Base-by-base conservation (phyloP, 2,113 vertebrate genomes). In the Brienomyrus longianalis region DNA sequence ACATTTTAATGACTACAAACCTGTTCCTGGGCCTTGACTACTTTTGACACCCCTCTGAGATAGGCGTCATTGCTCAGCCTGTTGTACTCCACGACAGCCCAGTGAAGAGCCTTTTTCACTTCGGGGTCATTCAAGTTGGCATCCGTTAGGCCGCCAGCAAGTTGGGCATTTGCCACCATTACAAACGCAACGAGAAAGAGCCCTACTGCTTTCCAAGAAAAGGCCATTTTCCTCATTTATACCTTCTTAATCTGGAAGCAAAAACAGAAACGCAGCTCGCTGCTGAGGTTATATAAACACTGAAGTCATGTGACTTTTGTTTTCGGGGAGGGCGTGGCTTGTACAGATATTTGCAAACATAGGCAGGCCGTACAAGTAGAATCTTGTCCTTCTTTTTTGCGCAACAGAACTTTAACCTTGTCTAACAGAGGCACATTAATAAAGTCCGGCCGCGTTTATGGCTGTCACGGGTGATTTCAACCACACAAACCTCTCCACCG, bases 11-110 rank as follows among this genome's bases (percentile, higher is more conserved):
- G n/a, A 35, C 10, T 21, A 56, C 85, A 23, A 7, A 87, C 85
- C 85, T 87, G 85, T 87, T 21, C 0, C 51, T 87, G 85, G 51
- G 0, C 50, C 31, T 52, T 87, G 50, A 87, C 1, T n/a, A 87
- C 31, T 0, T 92, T 66, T 10, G 90, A 1, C 47, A 94, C 94
- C 7, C 94, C 85, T 87, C 93, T 93, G 43, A 93, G 27, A 92
- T 59, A 97, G 88, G 88, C 1, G 86, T 97, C 96, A 86, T 98
- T 97, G 94, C 83, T 96, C 1, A 1, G 45, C 35, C 31, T 91
- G 94, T 99, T 99, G 95, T 97, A 97, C 27, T 97, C 52, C 2
- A 23, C 39, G 3, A 98, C 59, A 2, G 97, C 97, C 87, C 95
- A 97, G 0, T 74, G 87, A 88, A 98, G 59, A 0, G 96, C 97